Evolutionary conservation across 1,140 invertebrate genomes (phyloP).

Genomic region (Cecropterus lyciades): DNA sequence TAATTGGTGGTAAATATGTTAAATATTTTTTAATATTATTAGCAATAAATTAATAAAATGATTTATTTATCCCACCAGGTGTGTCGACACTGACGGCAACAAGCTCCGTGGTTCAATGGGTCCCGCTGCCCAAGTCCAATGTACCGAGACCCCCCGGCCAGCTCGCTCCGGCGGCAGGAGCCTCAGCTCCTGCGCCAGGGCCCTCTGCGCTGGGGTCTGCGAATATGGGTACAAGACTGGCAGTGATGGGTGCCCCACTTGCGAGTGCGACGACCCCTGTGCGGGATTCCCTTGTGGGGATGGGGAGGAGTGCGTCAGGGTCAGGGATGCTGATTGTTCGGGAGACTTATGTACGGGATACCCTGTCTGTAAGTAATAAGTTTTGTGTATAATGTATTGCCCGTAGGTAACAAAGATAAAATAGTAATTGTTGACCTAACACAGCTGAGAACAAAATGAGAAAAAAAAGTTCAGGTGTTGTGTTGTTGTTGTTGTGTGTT

Average conservation of each 20-base stretch:
- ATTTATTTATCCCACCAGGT: conserved; percentile 65
- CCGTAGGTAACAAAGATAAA: too few relatives aligned
- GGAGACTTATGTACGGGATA: conserved; percentile 89
- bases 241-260: conserved; percentile 91
- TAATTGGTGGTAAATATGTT: too few relatives aligned
- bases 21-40: too few relatives aligned
- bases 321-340: conserved; percentile 88
- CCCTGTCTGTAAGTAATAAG: conserved; percentile 89
- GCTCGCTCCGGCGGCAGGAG: conserved; percentile 73
- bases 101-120: conserved; percentile 92
- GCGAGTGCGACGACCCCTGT: conserved; percentile 94
- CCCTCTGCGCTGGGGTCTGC: conserved; percentile 91
- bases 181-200: conserved; percentile 76
- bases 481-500: too few relatives aligned
- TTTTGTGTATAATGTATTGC: too few relatives aligned
- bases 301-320: conserved; percentile 90
- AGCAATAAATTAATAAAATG: too few relatives aligned
- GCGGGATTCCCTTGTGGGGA: conserved; percentile 90
- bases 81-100: conserved; percentile 90
- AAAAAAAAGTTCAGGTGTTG: too few relatives aligned
- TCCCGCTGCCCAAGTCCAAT: conserved; percentile 88
- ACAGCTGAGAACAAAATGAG: too few relatives aligned
- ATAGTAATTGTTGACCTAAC: too few relatives aligned
- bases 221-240: conserved; percentile 93
- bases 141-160: conserved; percentile 70